Conservation (phyloP, 2,888 invertebrate species). For the Leptarthrus brevirostris region DNA sequence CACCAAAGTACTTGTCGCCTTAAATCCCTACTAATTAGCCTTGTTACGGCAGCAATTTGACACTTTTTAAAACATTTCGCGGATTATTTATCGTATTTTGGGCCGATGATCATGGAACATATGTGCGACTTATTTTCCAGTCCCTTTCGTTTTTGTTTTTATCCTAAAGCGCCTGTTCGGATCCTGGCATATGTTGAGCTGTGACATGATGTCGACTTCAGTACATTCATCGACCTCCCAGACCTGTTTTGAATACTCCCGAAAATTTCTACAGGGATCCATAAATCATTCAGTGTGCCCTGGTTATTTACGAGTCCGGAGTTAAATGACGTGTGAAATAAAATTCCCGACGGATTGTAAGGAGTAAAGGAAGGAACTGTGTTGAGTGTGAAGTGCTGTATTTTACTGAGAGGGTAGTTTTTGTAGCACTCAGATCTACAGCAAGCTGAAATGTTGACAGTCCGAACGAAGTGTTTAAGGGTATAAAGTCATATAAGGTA, state of each 20-base stretch:
- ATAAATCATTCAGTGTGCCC: conserved; percentile 38
- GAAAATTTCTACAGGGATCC: conserved; percentile 14
- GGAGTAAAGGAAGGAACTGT: not conserved
- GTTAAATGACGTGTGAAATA: conserved; percentile 46
- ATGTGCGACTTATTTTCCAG: conserved; percentile 9
- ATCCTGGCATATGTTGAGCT: conserved; percentile 39
- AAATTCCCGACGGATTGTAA: conserved; percentile 4
- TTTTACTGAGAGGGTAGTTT: not conserved
- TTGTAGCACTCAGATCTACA: not conserved
- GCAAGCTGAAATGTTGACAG: not conserved
- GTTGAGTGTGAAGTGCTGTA: conserved; percentile 6
- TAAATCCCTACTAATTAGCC: conserved; percentile 22
- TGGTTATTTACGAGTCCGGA: conserved; percentile 28
- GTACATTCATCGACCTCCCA: conserved; percentile 19
- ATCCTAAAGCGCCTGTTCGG: conserved; percentile 1
- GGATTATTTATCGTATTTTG: conserved; percentile 19
- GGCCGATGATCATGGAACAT: conserved; percentile 25
- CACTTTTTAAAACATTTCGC: conserved; percentile 30
- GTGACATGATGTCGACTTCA: conserved; percentile 22
- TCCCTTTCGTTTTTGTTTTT: conserved; percentile 16
- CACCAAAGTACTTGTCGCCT: not conserved
- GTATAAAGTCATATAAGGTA: not conserved
- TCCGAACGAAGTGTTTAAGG: conserved; percentile 9
- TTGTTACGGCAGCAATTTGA: conserved; percentile 39
- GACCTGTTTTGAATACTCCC: conserved; percentile 33